These are phyloP conservation scores for Campoletis sonorensis DNA, from an alignment of 1,140 invertebrate species.

Conservation along the genomic window DNA sequence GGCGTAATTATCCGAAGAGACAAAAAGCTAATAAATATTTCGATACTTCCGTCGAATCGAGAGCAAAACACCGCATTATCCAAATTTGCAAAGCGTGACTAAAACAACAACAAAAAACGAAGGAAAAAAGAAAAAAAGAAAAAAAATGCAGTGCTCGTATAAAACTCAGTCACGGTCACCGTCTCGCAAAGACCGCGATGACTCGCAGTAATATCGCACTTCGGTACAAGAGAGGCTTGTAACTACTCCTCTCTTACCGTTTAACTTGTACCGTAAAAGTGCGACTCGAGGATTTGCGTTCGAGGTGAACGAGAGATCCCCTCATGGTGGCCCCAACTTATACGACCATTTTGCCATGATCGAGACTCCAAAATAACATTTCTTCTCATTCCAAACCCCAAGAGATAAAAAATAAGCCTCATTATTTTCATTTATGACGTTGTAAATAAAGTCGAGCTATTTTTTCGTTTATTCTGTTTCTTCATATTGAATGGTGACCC, in stretches of 20 bases:
- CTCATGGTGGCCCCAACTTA: conserved; percentile 46
- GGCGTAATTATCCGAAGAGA: background rate
- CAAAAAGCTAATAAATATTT: background rate
- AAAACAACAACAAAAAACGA: conserved; percentile 24
- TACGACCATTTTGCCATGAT: conserved; percentile 15
- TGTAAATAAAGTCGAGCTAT: background rate
- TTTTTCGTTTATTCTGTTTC: background rate
- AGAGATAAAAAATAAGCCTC: background rate
- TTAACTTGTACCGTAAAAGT: conserved; percentile 45
- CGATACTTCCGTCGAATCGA: background rate
- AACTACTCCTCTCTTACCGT: background rate
- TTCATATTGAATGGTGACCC: background rate
- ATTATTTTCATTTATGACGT: background rate
- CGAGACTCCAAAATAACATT: conserved; percentile 51
- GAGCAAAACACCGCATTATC: conserved; percentile 14
- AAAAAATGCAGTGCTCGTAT: background rate
- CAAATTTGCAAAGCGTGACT: conserved; percentile 35
- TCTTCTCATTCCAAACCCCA: background rate
- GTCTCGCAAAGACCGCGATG: conserved; percentile 40
- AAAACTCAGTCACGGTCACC: conserved; percentile 52
- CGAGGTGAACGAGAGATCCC: conserved; percentile 56
- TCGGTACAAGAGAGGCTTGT: conserved; percentile 24
- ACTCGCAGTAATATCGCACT: conserved; percentile 47
- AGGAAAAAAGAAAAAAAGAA: conserved; percentile 21
- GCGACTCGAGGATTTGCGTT: conserved; percentile 53